A percentile compares a stretch with the other conserved stretches of the same genome.
Evolutionary conservation across 2,888 invertebrate genomes (phyloP).

Genomic region (Tinea pellionella): DNA sequence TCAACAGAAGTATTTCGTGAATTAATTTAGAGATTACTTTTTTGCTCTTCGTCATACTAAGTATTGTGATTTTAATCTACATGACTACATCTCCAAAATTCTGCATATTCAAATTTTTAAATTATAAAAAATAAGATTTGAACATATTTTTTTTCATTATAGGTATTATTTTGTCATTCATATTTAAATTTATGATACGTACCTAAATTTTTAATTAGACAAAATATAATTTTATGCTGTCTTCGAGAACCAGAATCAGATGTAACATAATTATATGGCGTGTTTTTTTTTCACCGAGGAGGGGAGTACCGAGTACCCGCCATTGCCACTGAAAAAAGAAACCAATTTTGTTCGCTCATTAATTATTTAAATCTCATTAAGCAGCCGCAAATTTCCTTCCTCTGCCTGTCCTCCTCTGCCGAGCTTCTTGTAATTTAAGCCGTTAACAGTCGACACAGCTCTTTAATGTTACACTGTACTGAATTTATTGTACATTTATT

Average conservation of each 20-base stretch:
- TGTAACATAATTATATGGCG: constrained; percentile 5
- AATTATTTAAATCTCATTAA: constrained; percentile 71
- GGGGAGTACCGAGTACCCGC: constrained; percentile 14
- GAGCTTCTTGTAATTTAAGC: constrained; percentile 40
- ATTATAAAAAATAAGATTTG: too few species aligned
- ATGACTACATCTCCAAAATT: not conserved
- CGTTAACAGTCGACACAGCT: constrained; percentile 21
- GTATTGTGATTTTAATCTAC: not conserved
- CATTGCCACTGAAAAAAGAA: constrained; percentile 53
- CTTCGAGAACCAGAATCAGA: not conserved
- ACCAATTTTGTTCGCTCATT: constrained; percentile 68
- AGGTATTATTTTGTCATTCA: too few species aligned
- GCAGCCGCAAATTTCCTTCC: constrained; percentile 55
- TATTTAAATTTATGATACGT: too few species aligned
- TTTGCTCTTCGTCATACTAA: constrained; percentile 13
- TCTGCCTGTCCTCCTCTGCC: constrained; percentile 24
- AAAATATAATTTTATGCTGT: not conserved
- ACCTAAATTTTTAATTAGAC: not conserved
- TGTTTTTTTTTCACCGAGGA: not conserved
- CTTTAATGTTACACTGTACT: constrained; percentile 4
- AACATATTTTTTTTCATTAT: too few species aligned
- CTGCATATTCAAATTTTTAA: too few species aligned
- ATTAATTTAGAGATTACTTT: constrained; percentile 13
- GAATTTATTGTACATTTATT: constrained; percentile 3
- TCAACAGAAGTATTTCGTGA: not conserved